A percentile compares a stretch with the other conserved stretches of the same genome.
phyloP scores from a whole-genome alignment of 2,797 vertebrate species.

The Hippopotamyrus pictus region DNA sequence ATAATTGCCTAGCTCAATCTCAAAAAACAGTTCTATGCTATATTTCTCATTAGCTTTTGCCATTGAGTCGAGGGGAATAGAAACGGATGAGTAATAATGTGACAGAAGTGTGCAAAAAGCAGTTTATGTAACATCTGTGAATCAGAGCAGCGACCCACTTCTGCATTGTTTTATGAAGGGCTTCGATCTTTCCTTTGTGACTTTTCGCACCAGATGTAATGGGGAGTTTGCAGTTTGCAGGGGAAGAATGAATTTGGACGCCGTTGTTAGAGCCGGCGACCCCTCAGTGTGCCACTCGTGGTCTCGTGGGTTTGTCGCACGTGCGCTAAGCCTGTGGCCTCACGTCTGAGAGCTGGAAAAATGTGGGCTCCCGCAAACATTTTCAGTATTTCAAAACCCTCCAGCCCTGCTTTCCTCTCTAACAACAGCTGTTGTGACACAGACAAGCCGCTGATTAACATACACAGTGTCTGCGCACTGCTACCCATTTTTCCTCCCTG shows the following conservation, averaged over 20 bases:
- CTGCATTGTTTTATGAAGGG: neutral
- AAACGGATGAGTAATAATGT: conserved; percentile 8
- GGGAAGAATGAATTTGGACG: neutral
- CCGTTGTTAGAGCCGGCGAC: neutral
- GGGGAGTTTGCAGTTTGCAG: neutral
- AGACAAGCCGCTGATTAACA: conserved; percentile 19
- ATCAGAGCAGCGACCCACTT: neutral
- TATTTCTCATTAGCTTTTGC: neutral
- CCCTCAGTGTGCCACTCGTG: neutral
- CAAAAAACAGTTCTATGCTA: neutral
- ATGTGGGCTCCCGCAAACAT: neutral
- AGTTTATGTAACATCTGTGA: conserved; percentile 11
- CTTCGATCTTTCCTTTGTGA: neutral
- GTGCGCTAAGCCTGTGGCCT: neutral
- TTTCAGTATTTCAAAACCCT: neutral
- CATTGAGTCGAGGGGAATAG: neutral
- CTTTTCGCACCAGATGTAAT: neutral
- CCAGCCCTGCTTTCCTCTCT: neutral
- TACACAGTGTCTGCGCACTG: neutral
- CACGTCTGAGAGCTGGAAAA: neutral
- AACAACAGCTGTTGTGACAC: conserved; percentile 6
- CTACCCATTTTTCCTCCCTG: neutral
- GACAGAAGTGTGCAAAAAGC: neutral
- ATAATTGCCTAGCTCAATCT: neutral
- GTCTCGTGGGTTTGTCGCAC: neutral